Base-by-base conservation (phyloP, 2,888 invertebrate genomes). In the Meiosimyza decipiens region DNA sequence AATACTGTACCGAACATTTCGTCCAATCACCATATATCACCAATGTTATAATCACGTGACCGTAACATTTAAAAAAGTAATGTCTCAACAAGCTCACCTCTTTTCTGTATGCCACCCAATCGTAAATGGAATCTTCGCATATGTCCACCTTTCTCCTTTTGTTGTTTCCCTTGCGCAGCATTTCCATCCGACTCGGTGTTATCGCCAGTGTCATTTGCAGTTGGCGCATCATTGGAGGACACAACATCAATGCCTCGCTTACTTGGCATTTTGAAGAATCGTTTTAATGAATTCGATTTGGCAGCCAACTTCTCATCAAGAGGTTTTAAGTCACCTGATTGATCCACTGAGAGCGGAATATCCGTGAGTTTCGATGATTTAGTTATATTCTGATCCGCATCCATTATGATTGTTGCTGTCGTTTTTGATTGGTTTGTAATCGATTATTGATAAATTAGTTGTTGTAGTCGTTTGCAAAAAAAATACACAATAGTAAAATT, bases 221-320 rank as follows among this genome's bases (percentile, higher is more conserved):
- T 40, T 40, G 40, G 40, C 40, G 9, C 1, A 6, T 59, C 68
- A 22, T n/a, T 62, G 40, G 66, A 51, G 12, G 57, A 33, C 3
- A 70, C 60, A 11, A 55, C 50, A 6, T 52, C 13, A 6, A 18
- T 22, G 33, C 73, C 75, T 60, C 76, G 74, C 71, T 78, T 81
- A 62, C 77, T 65, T 1, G 77, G 69, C 13, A 82, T 55, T 65
- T 82, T 82, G 47, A 84, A 83, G 74, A 85, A 82, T n/a, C 85
- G 81, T 33, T 82, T 83, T 16, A 84, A 72, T 3, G 82, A 79
- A 73, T 75, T 80, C 2, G 78, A 57, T 60, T 81, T 83, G 4
- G 75, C 59, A 47, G 75, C 47, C 11, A 60, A 15, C n/a, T 76
- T 73, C 9, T 79, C 79, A 6, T 74, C 75, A n/a, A 70, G 40